Evolutionary conservation across 2,797 vertebrate genomes (phyloP), one percentile per base, ranked within the genome.

Genomic region (Limnodromus scolopaceus): DNA sequence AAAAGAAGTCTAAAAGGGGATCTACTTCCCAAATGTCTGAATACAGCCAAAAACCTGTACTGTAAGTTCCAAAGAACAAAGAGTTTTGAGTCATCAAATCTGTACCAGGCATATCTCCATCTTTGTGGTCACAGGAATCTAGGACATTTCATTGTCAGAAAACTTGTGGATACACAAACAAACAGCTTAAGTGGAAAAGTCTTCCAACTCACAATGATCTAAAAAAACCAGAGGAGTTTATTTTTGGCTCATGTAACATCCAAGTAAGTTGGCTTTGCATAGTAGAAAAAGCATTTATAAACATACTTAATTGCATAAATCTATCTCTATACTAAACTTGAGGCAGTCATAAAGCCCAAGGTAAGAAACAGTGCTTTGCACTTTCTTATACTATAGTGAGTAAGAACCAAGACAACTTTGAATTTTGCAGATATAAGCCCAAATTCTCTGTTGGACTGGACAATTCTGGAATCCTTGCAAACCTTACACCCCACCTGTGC

Each of bases 141-240:
- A 25, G 45, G 39, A 68, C n/a, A 49, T 64, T 70, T 49, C 13
- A 36, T 69, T 92, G 79, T 79, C 78, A 96, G 71, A 87, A 83
- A 83, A 57, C 20, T 80, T 83, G 81, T 2, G 4, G 66, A 88
- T 95, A 68, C n/a, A 53, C 49, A 79, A 84, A 46, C 23, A 80
- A 77, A 79, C 14, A 71, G 24, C 20, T 36, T 64, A 68, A 51
- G 6, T 36, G 25, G 63, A 66, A 89, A 92, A 89, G 57, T 13
- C 38, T 83, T 93, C 34, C 49, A 81, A 28, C 16, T n/a, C 69
- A 51, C 32, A 82, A 24, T 8, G 12, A 82, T 27, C 16, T 65
- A n/a, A 88, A 82, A 84, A 83, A 64, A 60, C 4, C 1, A 0
- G 2, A 64, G 17, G 30, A 61, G 15, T 63, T 82, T 51, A 45